phyloP scores from a whole-genome alignment of 2,113 vertebrate species.

The Calidris pugnax region DNA sequence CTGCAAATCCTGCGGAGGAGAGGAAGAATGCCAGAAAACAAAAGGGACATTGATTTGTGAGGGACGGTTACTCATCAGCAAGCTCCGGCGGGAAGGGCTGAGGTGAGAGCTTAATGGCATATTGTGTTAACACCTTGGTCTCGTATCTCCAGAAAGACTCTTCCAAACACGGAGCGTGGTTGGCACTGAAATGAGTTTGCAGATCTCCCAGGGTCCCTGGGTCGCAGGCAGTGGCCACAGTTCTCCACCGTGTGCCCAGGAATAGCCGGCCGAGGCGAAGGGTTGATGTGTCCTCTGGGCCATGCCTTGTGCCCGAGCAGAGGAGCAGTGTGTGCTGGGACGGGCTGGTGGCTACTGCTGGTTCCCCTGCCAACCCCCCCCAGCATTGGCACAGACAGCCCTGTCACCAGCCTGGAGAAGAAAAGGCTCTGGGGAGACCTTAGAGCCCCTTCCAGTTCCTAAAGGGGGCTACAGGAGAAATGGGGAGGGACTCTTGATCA shows the following conservation, averaged over 20 bases:
- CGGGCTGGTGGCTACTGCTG: neutral
- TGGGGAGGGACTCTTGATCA: too few species aligned
- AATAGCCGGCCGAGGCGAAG: rapidly evolving
- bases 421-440: neutral
- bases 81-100: neutral
- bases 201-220: neutral
- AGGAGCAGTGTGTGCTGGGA: neutral
- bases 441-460: neutral
- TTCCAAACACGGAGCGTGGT: neutral
- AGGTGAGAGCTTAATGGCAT: conserved; percentile 9
- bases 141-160: neutral
- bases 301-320: rapidly evolving
- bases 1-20: conserved; percentile 13
- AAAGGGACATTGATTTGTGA: conserved; percentile 19
- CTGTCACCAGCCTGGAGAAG: neutral
- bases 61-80: neutral
- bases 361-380: too few species aligned
- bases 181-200: neutral
- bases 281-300: neutral
- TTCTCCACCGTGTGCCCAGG: rapidly evolving
- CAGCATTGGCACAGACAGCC: neutral
- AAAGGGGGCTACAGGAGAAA: too few species aligned
- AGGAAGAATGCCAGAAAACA: conserved; percentile 10
- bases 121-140: neutral
- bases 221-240: neutral